Evolutionary conservation across 1,140 invertebrate genomes (phyloP).

Genomic region (Lepidurus couesii): DNA sequence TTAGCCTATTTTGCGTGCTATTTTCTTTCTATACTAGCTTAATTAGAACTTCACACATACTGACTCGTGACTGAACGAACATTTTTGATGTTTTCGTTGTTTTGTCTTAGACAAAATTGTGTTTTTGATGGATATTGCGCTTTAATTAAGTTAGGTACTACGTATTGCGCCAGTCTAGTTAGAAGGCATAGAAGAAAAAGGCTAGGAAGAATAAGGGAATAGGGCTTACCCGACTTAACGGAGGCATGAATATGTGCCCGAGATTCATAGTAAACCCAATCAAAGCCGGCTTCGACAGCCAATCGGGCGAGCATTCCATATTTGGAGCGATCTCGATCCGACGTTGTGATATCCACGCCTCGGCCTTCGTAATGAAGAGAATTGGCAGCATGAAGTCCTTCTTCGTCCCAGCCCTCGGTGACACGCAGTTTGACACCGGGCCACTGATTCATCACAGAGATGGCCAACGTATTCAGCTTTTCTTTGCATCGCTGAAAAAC

Average conservation of each 20-base stretch:
- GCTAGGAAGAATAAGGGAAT: not conserved
- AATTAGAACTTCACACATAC: too few relatives aligned
- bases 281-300: conserved; percentile 95
- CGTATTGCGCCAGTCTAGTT: too few relatives aligned
- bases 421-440: conserved; percentile 85
- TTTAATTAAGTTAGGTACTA: too few relatives aligned
- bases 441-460: conserved; percentile 97
- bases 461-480: conserved; percentile 86
- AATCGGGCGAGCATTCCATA: conserved; percentile 91
- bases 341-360: conserved; percentile 91
- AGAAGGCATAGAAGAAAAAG: not conserved
- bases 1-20: too few relatives aligned
- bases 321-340: conserved; percentile 83
- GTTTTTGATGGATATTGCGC: too few relatives aligned
- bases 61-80: too few relatives aligned
- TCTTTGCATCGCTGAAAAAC: conserved; percentile 84
- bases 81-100: too few relatives aligned
- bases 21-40: too few relatives aligned
- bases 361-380: conserved; percentile 93
- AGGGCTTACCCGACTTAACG: conserved; percentile 87
- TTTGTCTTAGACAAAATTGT: too few relatives aligned
- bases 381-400: conserved; percentile 66
- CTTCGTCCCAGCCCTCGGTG: conserved; percentile 91
- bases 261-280: conserved; percentile 97
- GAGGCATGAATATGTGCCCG: conserved; percentile 93